Conservation (phyloP, 1,140 invertebrate species). For the Dryas iulia region DNA sequence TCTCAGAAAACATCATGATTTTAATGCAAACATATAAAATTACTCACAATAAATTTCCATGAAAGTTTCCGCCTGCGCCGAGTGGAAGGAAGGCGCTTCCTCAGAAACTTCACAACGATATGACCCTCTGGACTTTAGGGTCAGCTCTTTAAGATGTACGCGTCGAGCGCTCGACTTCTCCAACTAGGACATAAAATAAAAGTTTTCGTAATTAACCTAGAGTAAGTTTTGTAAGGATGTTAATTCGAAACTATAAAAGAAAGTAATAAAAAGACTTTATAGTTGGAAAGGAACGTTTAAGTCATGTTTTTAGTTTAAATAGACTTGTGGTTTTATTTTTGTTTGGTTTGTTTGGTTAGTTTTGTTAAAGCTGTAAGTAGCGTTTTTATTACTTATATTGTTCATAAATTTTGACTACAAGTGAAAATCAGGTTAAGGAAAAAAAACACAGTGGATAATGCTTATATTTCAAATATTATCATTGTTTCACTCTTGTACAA, state of each 20-base stretch:
- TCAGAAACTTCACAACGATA: conserved; percentile 88
- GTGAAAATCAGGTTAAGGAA: no score
- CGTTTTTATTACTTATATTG: no score
- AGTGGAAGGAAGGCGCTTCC: conserved; percentile 85
- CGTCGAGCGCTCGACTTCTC: conserved; percentile 80
- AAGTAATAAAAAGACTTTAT: background rate
- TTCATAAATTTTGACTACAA: no score
- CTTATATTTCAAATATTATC: no score
- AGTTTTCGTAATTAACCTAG: conserved; percentile 1
- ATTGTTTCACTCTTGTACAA: no score
- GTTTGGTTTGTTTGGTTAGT: no score
- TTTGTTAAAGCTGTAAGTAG: no score
- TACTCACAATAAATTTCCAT: conserved; percentile 83
- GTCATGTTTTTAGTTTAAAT: background rate
- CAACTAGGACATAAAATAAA: conserved; percentile 54
- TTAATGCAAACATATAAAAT: background rate
- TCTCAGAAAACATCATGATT: no score
- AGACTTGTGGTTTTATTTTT: background rate
- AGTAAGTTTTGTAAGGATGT: conserved; percentile 2
- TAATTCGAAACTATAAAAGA: conserved; percentile 3
- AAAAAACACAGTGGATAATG: no score
- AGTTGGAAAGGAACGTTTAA: background rate
- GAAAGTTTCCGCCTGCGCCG: conserved; percentile 81
- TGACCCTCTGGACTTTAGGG: conserved; percentile 82
- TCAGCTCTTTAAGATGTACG: conserved; percentile 82